These are phyloP conservation scores for Todiramphus saurophagus DNA, from an alignment of 2,113 vertebrate species.

Conservation along the genomic window DNA sequence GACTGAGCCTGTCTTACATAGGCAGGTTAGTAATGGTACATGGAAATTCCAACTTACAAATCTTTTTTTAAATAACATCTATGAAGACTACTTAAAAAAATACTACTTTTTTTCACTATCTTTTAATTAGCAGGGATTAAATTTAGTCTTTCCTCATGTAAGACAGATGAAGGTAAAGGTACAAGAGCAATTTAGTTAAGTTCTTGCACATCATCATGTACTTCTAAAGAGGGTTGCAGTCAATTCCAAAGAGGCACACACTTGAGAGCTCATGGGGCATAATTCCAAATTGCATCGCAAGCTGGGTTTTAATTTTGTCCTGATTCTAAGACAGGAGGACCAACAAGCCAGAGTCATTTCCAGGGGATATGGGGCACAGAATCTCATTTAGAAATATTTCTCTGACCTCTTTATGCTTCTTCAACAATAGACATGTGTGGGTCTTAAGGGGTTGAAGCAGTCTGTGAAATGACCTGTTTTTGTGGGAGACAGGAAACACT, in stretches of 20 bases:
- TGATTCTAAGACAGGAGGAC: not conserved
- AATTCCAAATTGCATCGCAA: not conserved
- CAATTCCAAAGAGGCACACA: not conserved
- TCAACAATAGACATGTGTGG: accelerated
- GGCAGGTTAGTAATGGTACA: not conserved
- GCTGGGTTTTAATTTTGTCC: not conserved
- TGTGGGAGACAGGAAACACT: not conserved
- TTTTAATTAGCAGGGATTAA: not conserved
- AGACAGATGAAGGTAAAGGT: not conserved
- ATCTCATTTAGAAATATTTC: not conserved
- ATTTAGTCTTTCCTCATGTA: not conserved
- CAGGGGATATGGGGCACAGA: not conserved
- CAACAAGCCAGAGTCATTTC: not conserved
- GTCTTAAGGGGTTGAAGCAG: not conserved
- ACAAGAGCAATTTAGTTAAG: not conserved
- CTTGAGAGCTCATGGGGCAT: not conserved
- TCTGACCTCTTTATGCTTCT: not conserved
- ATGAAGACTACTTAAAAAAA: not conserved
- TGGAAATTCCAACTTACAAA: not conserved
- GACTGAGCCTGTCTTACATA: not conserved
- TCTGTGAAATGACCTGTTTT: not conserved
- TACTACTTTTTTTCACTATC: not conserved
- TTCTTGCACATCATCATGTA: not conserved
- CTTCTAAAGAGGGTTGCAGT: not conserved
- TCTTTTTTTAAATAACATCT: not conserved